These are phyloP conservation scores for Platichthys flesus DNA, from an alignment of 2,113 vertebrate genomes.

Conservation along the genomic window DNA sequence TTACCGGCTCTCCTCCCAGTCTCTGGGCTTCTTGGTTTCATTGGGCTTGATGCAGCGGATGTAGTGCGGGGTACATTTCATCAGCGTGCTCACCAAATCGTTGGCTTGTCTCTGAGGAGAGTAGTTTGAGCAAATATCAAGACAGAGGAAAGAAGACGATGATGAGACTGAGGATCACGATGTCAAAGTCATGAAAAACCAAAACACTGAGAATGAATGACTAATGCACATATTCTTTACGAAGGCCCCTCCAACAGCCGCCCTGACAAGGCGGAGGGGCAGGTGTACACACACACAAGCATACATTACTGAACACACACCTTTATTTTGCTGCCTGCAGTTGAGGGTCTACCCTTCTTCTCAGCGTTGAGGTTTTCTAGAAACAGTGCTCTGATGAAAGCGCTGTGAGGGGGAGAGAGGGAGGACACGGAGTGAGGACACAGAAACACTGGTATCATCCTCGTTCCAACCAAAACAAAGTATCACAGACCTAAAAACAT, in stretches of 20 bases:
- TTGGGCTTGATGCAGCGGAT: conserved; percentile 99
- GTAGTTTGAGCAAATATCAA: conserved; percentile 31
- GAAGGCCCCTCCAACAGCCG: conserved; percentile 7
- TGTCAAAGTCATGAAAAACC: not conserved
- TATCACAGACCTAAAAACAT: not conserved
- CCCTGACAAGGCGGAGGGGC: conserved; percentile 13
- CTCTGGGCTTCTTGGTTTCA: conserved; percentile 94
- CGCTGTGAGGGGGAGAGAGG: conserved; percentile 74
- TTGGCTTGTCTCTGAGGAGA: conserved; percentile 95
- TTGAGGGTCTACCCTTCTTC: conserved; percentile 97
- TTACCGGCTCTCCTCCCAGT: conserved; percentile 99
- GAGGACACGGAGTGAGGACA: conserved; percentile 11
- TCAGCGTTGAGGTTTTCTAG: conserved; percentile 96
- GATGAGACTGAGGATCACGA: not conserved
- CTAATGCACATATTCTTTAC: conserved; percentile 19
- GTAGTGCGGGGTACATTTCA: conserved; percentile 99
- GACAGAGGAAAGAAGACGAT: not conserved
- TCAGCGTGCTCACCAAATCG: conserved; percentile 94
- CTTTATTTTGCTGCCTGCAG: conserved; percentile 98
- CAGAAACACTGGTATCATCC: conserved; percentile 2
- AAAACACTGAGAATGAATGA: not conserved
- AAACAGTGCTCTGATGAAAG: conserved; percentile 95
- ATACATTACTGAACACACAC: conserved; percentile 69
- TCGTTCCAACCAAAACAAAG: conserved; percentile 1
- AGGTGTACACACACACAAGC: conserved; percentile 56